Conservation (phyloP, 2,113 vertebrate genomes). For the Neotoma lepida region DNA sequence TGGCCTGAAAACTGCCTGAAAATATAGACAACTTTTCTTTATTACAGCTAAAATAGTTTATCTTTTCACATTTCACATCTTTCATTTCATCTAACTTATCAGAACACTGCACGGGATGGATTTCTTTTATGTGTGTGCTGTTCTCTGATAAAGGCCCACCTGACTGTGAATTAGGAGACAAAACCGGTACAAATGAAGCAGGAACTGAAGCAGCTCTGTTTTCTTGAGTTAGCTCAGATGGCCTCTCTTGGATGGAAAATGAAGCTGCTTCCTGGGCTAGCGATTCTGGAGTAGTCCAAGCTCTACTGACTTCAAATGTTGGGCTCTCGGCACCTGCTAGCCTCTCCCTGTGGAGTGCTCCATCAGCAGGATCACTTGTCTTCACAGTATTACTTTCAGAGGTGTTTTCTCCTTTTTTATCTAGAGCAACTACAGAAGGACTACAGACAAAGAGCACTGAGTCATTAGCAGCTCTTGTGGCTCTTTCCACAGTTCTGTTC, state of each 20-base stretch:
- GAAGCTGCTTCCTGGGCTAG: slow-evolving; percentile 75
- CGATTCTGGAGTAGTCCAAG: slow-evolving; percentile 71
- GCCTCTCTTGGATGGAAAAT: slow-evolving; percentile 79
- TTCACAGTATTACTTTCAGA: not conserved
- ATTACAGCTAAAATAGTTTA: slow-evolving; percentile 65
- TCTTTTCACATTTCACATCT: slow-evolving; percentile 78
- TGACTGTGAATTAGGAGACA: slow-evolving; percentile 72
- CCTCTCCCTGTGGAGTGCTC: slow-evolving; percentile 34
- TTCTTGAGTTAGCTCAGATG: slow-evolving; percentile 80
- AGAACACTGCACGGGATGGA: slow-evolving; percentile 66
- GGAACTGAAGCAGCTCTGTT: slow-evolving; percentile 73
- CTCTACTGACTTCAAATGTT: slow-evolving; percentile 76
- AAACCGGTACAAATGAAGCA: slow-evolving; percentile 77
- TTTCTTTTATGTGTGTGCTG: slow-evolving; percentile 61
- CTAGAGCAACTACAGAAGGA: slow-evolving; percentile 50
- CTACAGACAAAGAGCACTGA: slow-evolving; percentile 57
- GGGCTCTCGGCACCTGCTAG: slow-evolving; percentile 60
- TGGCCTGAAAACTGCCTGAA: slow-evolving; percentile 67
- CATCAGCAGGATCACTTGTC: slow-evolving; percentile 44
- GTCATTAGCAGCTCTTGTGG: slow-evolving; percentile 48
- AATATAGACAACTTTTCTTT: slow-evolving; percentile 69
- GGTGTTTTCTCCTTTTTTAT: slow-evolving; percentile 64
- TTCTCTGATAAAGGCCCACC: slow-evolving; percentile 70
- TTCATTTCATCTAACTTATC: slow-evolving; percentile 60
- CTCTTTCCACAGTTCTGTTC: slow-evolving; percentile 45